Base-by-base conservation (phyloP, 2,113 vertebrate species). In the Nesogale talazaci region DNA sequence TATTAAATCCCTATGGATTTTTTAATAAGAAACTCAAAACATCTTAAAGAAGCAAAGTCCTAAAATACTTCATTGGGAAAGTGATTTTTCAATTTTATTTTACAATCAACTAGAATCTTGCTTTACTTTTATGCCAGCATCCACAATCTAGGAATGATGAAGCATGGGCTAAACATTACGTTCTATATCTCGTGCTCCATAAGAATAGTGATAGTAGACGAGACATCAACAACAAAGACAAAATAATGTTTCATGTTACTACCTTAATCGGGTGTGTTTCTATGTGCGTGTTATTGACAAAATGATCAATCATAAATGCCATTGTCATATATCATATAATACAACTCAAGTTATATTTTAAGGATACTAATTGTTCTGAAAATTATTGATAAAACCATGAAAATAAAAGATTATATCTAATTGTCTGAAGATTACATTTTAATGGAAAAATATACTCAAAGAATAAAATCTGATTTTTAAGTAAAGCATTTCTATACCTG, bases 351-450 rank as follows among this genome's bases (percentile, higher is more conserved):
- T 69, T 15, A 90, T 19, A 81, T 31, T 78, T 65, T 38, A 72
- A 90, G 67, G 76, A 0, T 92, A 8, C 1, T 76, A 65, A 57
- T 83, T 91, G 36, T 86, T 75, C 69, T 10, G 78, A 92, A 93
- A 69, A 57, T 34, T 46, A 70, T 36, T 80, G 46, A 52, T 52
- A 12, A 52, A 52, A 52, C 59, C 23, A 61, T 61, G 59, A 61
- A 61, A 61, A 61, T 61, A 14, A 61, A 61, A 86, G 9, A 77
- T 3, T 40, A 40, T 67, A 31, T 7, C 4, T 14, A 29, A n/a
- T 29, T 42, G 3, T 7, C 46, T 79, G 17, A 23, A 11, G 95
- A 91, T 31, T 25, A 0, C 63, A 79, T 23, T 22, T 4, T 46
- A 82, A 69, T 75, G 23, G 40, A 91, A 89, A 92, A 20, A 46